Percentiles rank a stretch among this genome's conserved stretches.
phyloP scores from a whole-genome alignment of 2,888 invertebrate genomes.

The Willowsia nigromaculata region DNA sequence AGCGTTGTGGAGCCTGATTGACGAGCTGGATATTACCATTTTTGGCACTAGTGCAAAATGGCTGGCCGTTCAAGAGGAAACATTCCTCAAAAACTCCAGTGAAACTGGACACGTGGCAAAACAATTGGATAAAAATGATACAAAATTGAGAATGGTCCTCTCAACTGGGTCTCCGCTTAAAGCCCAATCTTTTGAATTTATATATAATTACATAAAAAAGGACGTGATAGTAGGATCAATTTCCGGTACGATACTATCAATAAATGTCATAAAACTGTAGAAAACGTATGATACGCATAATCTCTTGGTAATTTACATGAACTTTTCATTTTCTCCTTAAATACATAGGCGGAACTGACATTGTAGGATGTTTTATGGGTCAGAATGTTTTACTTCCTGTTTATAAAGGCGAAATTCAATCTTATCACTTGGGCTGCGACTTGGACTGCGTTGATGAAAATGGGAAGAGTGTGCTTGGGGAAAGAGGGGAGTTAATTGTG shows the following conservation, averaged over 20 bases:
- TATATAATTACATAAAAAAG: conserved; percentile 82
- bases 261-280: neutral
- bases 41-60: conserved; percentile 83
- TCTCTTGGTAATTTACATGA: no score
- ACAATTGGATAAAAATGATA: conserved; percentile 80
- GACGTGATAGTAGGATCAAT: conserved; percentile 82
- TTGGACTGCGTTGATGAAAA: conserved; percentile 81
- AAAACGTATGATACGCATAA: no score
- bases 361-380: conserved; percentile 83
- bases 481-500: conserved; percentile 83
- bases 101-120: conserved; percentile 29
- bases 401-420: conserved; percentile 83
- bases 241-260: conserved; percentile 80
- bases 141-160: conserved; percentile 81
- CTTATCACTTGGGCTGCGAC: conserved; percentile 82
- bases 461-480: conserved; percentile 81
- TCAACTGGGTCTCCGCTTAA: conserved; percentile 83
- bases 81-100: conserved; percentile 79
- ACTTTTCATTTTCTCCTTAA: neutral
- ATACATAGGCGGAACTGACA: conserved; percentile 83
- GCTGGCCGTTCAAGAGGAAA: conserved; percentile 82
- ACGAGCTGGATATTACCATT: conserved; percentile 81
- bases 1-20: conserved; percentile 82
- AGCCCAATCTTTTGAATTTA: conserved; percentile 82
- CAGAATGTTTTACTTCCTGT: conserved; percentile 82